Evolutionary conservation across 37 sponge, comb jelly and placozoan species (phyloP), one percentile per base, ranked within the genome.

Genomic region (Amphimedon queenslandica): DNA sequence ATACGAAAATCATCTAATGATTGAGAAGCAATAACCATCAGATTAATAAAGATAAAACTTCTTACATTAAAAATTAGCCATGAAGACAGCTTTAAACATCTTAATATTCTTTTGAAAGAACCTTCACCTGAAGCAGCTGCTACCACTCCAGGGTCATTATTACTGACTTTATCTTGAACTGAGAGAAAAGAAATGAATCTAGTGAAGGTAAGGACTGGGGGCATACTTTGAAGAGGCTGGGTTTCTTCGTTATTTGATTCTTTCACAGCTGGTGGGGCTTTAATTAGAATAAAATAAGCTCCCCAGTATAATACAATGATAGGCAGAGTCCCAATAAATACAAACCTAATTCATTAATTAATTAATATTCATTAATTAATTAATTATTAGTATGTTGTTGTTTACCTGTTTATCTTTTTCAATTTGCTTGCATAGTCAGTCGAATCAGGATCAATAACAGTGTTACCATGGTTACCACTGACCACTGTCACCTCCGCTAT

Each of bases 261-360:
- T 20, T 21, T 29, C 27, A 23, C 6, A 64, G 47, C 25, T 33
- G 58, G 35, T 78, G 55, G 58, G 82, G 75, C 29, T 37, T 64
- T 73, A n/a, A 82, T 36, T 20, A 82, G 33, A 27, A 82, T 37
- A 29, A 82, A 82, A 74, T 73, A 82, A 8, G 82, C 82, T 23
- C 73, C 30, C 67, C 73, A 74, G 69, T 82, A 82, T 33, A 74
- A 4, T 30, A 82, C 20, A 29, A 74, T 57, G 11, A 74, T 28
- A 27, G 82, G 82, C 1, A 60, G 24, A 8, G 82, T 51, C 20
- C 55, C 37, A 11, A 70, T 21, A 41, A 11, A 42, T 41, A 70
- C 53, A 70, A 42, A 42, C 28, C 42, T 28, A 41, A 37, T 1
- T 63, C 36, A 65, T 35, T 4, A 34, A 23, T 30, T 23, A 33